A percentile compares a stretch with the other conserved stretches of the same genome.
These are phyloP conservation scores for Crenuchus spilurus DNA, from an alignment of 2,797 vertebrate genomes.

Conservation along the genomic window DNA sequence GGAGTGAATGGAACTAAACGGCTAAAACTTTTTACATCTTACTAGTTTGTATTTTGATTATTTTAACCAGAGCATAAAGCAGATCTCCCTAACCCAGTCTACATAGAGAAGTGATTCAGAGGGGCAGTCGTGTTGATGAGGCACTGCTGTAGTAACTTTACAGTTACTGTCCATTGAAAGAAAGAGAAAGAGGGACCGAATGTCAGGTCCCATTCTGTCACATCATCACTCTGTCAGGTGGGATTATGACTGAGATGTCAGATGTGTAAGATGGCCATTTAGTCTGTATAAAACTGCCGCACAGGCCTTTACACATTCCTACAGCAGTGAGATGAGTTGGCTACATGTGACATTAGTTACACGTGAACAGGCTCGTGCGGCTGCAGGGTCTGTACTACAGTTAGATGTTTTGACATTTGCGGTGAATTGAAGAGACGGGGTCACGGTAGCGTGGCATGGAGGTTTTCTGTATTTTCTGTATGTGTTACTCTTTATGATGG, in stretches of 20 bases:
- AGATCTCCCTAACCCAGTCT: background rate
- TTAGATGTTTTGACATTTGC: background rate
- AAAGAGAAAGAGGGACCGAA: background rate
- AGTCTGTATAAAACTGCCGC: background rate
- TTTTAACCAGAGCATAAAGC: background rate
- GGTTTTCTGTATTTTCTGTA: too few species aligned
- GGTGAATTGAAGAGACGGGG: background rate
- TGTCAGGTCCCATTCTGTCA: background rate
- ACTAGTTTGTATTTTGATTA: too few species aligned
- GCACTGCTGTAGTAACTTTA: background rate
- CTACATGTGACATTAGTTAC: background rate
- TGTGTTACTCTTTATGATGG: too few species aligned
- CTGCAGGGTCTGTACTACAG: background rate
- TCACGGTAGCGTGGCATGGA: background rate
- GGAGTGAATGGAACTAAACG: too few species aligned
- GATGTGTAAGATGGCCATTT: conserved; percentile 24
- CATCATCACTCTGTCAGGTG: conserved; percentile 10
- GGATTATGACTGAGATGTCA: conserved; percentile 13
- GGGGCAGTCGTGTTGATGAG: background rate
- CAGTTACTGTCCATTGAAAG: background rate
- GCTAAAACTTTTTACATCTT: too few species aligned
- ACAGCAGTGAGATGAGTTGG: background rate
- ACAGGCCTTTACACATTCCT: background rate
- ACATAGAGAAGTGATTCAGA: conserved; percentile 1
- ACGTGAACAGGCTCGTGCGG: background rate